phyloP scores from a whole-genome alignment of 2,888 invertebrate species.

The Pollenia amentaria region DNA sequence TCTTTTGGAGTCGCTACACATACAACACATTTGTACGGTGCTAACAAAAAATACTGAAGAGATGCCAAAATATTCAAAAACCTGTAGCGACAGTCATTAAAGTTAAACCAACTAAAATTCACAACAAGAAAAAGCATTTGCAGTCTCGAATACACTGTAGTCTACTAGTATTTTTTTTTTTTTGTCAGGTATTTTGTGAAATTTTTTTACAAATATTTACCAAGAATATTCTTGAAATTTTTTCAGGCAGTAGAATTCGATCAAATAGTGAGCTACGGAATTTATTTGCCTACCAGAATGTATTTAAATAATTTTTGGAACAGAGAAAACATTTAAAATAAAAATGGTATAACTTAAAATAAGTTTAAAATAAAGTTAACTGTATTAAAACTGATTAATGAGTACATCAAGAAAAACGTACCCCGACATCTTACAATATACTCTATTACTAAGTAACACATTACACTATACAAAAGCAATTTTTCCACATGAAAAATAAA shows the following conservation, averaged over 20 bases:
- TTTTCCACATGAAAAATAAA: too few relatives aligned
- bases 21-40: slow-evolving; percentile 44
- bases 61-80: slow-evolving; percentile 1
- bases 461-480: too few relatives aligned
- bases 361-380: too few relatives aligned
- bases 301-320: neutral
- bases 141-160: neutral
- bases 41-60: slow-evolving; percentile 20
- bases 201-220: slow-evolving; percentile 32
- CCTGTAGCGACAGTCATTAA: slow-evolving; percentile 22
- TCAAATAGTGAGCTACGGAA: slow-evolving; percentile 1
- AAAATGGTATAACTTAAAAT: too few relatives aligned
- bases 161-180: neutral
- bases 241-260: slow-evolving; percentile 16
- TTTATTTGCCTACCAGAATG: neutral
- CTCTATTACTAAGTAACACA: too few relatives aligned
- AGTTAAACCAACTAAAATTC: slow-evolving; percentile 21
- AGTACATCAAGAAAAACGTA: too few relatives aligned
- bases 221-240: slow-evolving; percentile 12
- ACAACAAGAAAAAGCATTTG: slow-evolving; percentile 34
- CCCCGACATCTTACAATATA: too few relatives aligned
- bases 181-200: slow-evolving; percentile 28
- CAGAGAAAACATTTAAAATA: neutral
- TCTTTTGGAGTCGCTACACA: slow-evolving; percentile 49
- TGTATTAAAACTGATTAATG: too few relatives aligned